These are phyloP conservation scores for Artemia sinica DNA, from an alignment of 2,888 invertebrate species.

Conservation along the genomic window DNA sequence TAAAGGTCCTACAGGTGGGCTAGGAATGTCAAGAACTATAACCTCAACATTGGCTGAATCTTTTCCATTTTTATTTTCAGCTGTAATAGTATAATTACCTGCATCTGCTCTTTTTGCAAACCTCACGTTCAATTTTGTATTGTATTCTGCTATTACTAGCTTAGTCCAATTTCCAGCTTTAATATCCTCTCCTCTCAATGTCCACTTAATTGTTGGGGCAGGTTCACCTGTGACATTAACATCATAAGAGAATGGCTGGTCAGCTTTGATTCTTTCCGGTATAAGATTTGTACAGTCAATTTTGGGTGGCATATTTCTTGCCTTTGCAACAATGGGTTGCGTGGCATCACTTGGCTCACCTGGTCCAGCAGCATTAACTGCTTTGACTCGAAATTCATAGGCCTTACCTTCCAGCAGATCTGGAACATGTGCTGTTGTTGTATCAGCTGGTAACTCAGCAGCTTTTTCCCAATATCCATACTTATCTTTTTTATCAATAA, in stretches of 20 bases:
- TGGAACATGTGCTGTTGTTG: slow-evolving; percentile 64
- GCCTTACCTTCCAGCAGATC: slow-evolving; percentile 82
- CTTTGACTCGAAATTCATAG: slow-evolving; percentile 70
- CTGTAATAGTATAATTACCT: slow-evolving; percentile 73
- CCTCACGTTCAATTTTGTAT: slow-evolving; percentile 60
- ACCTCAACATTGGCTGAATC: slow-evolving; percentile 87
- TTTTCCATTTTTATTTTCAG: slow-evolving; percentile 82
- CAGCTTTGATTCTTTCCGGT: slow-evolving; percentile 72
- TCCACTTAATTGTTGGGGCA: slow-evolving; percentile 82
- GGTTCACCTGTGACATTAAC: slow-evolving; percentile 74
- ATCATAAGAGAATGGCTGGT: slow-evolving; percentile 71
- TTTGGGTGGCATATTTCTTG: slow-evolving; percentile 71
- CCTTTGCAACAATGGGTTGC: slow-evolving; percentile 68
- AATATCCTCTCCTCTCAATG: slow-evolving; percentile 58
- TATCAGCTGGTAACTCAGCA: slow-evolving; percentile 62
- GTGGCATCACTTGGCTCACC: slow-evolving; percentile 82
- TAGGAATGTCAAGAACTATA: slow-evolving; percentile 67
- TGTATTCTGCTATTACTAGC: slow-evolving; percentile 63
- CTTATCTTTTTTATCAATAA: slow-evolving; percentile 80
- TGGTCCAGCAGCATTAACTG: slow-evolving; percentile 76
- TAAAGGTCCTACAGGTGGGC: slow-evolving; percentile 76
- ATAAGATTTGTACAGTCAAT: slow-evolving; percentile 76
- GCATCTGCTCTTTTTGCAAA: slow-evolving; percentile 68
- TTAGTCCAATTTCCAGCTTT: slow-evolving; percentile 54
- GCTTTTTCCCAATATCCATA: slow-evolving; percentile 90